Percentiles rank a stretch among this genome's conserved stretches.
phyloP scores from a whole-genome alignment of 2,888 invertebrate species.

The Macaria liturata region DNA sequence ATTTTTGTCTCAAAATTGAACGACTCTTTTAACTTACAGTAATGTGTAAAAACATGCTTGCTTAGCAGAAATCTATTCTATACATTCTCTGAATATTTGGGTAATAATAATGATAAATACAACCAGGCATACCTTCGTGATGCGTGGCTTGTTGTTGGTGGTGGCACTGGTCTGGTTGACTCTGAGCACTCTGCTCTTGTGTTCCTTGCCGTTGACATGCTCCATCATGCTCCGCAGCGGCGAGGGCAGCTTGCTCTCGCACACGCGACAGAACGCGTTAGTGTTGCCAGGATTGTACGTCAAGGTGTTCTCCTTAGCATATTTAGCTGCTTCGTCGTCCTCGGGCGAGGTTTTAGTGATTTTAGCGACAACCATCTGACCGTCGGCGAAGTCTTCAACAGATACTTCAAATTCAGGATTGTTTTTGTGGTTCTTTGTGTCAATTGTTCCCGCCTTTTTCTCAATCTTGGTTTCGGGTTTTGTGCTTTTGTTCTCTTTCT shows the following conservation, averaged over 20 bases:
- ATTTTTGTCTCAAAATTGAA: no score
- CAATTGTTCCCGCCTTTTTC: neutral
- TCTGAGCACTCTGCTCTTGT: slow-evolving; percentile 35
- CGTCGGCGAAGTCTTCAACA: no score
- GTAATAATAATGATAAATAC: no score
- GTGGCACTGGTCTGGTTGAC: neutral
- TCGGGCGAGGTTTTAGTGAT: no score
- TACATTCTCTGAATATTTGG: no score
- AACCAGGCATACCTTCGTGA: slow-evolving; percentile 20
- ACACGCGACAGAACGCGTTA: slow-evolving; percentile 41
- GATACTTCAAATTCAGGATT: neutral
- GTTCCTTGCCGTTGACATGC: slow-evolving; percentile 44
- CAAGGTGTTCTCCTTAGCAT: slow-evolving; percentile 40
- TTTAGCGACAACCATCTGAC: no score
- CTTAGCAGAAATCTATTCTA: no score
- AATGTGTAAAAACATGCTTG: no score
- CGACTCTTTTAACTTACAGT: no score
- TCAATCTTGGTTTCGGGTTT: neutral
- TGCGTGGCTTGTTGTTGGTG: neutral
- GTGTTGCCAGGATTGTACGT: slow-evolving; percentile 36
- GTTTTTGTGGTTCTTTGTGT: neutral
- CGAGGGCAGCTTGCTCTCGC: slow-evolving; percentile 40
- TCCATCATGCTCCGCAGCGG: slow-evolving; percentile 44
- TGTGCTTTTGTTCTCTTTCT: no score
- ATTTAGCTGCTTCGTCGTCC: slow-evolving; percentile 12